Evolutionary conservation across 2,113 vertebrate species (phyloP).

Genomic region (Phrynosoma blainvillii): DNA sequence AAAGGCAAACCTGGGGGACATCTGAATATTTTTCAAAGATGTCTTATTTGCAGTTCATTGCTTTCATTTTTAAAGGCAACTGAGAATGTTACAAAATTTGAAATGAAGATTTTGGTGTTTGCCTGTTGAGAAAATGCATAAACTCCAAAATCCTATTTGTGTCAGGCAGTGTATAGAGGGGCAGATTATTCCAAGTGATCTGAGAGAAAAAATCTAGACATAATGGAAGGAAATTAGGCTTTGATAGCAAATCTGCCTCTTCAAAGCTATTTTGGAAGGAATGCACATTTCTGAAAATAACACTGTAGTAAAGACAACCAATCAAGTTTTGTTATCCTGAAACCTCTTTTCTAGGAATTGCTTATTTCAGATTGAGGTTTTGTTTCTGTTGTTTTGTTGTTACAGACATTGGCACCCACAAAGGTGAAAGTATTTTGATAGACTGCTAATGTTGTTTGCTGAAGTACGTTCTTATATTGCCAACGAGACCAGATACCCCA

Average conservation of each 20-base stretch:
- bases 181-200: neutral
- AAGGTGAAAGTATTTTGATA: constrained; percentile 7
- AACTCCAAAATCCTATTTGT: neutral
- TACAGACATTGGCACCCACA: neutral
- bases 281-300: neutral
- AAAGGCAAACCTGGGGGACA: neutral
- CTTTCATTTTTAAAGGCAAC: neutral
- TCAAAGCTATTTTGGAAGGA: neutral
- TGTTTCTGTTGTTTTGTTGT: neutral
- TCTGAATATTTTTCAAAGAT: neutral
- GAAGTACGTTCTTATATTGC: neutral
- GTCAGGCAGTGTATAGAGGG: neutral
- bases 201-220: neutral
- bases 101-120: neutral
- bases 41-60: neutral
- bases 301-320: neutral
- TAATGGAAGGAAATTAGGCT: neutral
- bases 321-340: neutral
- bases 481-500: constrained; percentile 32
- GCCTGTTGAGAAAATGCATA: neutral
- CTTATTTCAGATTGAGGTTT: constrained; percentile 8
- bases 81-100: neutral
- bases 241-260: neutral
- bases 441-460: constrained; percentile 27
- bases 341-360: constrained; percentile 23